Percentiles rank a stretch among this genome's conserved stretches.
phyloP scores from a whole-genome alignment of 2,888 invertebrate genomes.

The Mimumesa dahlbomi region DNA sequence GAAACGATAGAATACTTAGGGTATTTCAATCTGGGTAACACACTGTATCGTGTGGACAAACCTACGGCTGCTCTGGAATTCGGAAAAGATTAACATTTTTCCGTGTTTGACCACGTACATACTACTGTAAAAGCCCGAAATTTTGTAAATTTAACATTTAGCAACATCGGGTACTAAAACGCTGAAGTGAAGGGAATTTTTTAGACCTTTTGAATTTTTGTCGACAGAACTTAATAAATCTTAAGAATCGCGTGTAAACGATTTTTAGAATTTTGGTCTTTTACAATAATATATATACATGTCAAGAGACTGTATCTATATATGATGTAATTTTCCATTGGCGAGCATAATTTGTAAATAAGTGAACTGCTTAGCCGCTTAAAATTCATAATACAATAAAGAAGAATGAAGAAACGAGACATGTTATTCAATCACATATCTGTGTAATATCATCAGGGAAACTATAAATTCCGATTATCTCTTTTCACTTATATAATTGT shows the following conservation, averaged over 20 bases:
- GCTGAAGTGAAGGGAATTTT: too few relatives aligned
- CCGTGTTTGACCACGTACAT: neutral
- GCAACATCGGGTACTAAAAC: too few relatives aligned
- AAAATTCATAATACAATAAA: slow-evolving; percentile 6
- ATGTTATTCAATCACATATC: too few relatives aligned
- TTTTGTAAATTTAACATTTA: too few relatives aligned
- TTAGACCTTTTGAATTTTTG: too few relatives aligned
- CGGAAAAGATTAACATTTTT: slow-evolving; percentile 86
- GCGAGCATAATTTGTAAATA: neutral
- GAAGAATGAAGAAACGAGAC: too few relatives aligned
- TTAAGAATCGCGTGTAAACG: too few relatives aligned
- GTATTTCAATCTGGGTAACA: slow-evolving; percentile 90
- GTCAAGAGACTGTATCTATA: neutral
- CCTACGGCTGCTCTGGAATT: slow-evolving; percentile 85
- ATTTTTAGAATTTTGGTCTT: too few relatives aligned
- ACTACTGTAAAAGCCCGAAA: neutral
- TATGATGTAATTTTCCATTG: neutral
- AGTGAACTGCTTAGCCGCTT: neutral
- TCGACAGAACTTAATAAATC: too few relatives aligned
- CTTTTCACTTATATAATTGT: slow-evolving; percentile 2
- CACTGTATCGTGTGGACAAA: slow-evolving; percentile 88
- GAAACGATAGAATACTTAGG: slow-evolving; percentile 93
- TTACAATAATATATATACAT: too few relatives aligned
- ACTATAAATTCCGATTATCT: slow-evolving; percentile 3
- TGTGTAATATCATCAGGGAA: too few relatives aligned